Evolutionary conservation across 2,113 vertebrate genomes (phyloP).

Genomic region (Genyomyrus donnyi): DNA sequence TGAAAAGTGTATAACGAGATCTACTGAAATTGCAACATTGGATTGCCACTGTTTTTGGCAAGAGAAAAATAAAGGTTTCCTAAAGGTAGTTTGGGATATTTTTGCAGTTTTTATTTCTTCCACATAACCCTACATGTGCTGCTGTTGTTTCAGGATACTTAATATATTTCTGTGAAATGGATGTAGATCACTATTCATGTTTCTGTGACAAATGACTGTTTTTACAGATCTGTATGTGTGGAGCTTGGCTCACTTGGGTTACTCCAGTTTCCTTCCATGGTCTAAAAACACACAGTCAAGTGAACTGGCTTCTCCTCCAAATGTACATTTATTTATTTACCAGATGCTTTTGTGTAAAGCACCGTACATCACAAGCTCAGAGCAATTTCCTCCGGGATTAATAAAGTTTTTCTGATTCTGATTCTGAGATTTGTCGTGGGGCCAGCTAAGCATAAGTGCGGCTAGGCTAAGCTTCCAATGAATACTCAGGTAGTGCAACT

Average conservation of each 20-base stretch:
- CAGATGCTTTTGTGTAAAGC: background rate
- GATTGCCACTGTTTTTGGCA: slow-evolving; percentile 9
- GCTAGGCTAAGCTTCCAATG: background rate
- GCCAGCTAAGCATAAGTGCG: background rate
- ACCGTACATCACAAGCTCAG: background rate
- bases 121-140: background rate
- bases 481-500: background rate
- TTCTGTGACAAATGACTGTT: background rate
- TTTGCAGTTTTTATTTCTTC: background rate
- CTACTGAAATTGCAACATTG: background rate
- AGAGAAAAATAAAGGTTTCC: slow-evolving; percentile 18
- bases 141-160: background rate
- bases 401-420: too few species aligned
- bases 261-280: background rate
- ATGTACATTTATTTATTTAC: background rate
- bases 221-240: background rate
- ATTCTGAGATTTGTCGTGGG: background rate
- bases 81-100: background rate
- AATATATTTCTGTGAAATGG: background rate
- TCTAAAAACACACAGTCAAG: background rate
- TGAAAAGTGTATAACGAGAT: slow-evolving; percentile 10
- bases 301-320: background rate
- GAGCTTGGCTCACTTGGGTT: background rate
- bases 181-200: background rate
- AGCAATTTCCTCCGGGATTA: too few species aligned